Conservation (phyloP, 2,113 vertebrate species). For the Epinephelus cyanopodus region DNA sequence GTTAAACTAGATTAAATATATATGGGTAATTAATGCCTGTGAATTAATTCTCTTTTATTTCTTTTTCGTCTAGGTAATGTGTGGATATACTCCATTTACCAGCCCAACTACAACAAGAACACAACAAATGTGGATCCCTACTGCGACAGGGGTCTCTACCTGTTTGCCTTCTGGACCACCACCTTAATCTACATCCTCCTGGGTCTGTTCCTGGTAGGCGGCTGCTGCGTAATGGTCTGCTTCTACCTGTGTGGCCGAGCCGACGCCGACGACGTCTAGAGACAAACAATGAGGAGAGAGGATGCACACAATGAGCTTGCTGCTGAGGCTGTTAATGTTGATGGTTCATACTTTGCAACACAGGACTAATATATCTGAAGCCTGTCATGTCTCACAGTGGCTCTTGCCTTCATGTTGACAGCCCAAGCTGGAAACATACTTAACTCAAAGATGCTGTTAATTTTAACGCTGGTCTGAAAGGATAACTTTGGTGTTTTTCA, state of each 20-base stretch:
- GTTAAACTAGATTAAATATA: background rate
- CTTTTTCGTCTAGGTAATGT: constrained; percentile 76
- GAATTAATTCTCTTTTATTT: background rate
- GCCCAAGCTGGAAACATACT: background rate
- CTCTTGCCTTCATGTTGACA: background rate
- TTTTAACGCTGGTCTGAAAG: constrained; percentile 5
- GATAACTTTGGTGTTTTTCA: background rate
- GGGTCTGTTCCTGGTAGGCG: background rate
- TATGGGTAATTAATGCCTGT: no score
- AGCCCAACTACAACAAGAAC: constrained; percentile 77
- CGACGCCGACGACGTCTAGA: constrained; percentile 48
- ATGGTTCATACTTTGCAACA: background rate
- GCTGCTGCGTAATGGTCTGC: constrained; percentile 48
- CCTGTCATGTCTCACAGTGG: background rate
- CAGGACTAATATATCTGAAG: background rate
- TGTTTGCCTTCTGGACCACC: constrained; percentile 83
- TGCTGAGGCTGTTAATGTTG: background rate
- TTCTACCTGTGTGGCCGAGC: constrained; percentile 50
- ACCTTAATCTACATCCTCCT: constrained; percentile 72
- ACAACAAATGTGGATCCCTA: background rate
- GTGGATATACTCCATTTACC: constrained; percentile 85
- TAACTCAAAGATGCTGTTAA: background rate
- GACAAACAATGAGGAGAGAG: background rate
- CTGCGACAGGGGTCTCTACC: constrained; percentile 82
- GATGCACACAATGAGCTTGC: background rate